Evolutionary conservation across 1,140 invertebrate species (phyloP), one percentile per base, ranked within the genome.

Genomic region (Cataglyphis hispanica): DNA sequence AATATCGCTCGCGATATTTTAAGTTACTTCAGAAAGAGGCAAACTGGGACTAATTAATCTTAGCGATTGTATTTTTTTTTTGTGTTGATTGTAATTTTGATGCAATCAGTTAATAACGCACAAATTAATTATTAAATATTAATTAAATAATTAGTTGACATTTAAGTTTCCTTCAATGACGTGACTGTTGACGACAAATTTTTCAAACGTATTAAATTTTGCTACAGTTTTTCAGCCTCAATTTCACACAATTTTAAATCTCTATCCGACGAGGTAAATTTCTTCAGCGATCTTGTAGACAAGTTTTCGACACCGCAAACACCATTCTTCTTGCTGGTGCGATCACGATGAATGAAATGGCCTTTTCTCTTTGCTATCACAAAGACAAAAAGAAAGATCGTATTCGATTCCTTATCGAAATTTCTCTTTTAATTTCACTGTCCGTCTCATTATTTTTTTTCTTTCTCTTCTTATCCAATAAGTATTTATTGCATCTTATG

Each of bases 401-500:
- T 87, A 90, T 92, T 88, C 70, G 88, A 91, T 87, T 93, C 92
- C 88, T 93, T 93, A 88, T 25, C 66, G 19, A 19, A 76, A 89
- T 90, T 86, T 74, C 72, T 72, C 56, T 31, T 31, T 74, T 27
- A 53, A 90, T 85, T 86, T 90, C 84, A 87, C 19, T 56, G 8
- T 27, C 74, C 56, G 13, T 56, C 56, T 76, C 2, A 40, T 74
- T 78, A 19, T 43, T 31, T 46, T 8, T 61, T 76, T 19, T 83
- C 53, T 50, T 60, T 3, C 4, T 31, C 31, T 3, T 31, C 4
- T 31, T 31, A 31, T 31, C 69, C 78, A 87, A 93, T 94, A 92
- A 94, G 94, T 94, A 94, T 94, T 94, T 90, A 93, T 34, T 31
- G 2, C 31, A 34, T 31, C 89, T 93, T 91, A 93, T 93, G 91